These are phyloP conservation scores for Hecatera dysodea DNA, from an alignment of 2,888 invertebrate species.

Conservation along the genomic window DNA sequence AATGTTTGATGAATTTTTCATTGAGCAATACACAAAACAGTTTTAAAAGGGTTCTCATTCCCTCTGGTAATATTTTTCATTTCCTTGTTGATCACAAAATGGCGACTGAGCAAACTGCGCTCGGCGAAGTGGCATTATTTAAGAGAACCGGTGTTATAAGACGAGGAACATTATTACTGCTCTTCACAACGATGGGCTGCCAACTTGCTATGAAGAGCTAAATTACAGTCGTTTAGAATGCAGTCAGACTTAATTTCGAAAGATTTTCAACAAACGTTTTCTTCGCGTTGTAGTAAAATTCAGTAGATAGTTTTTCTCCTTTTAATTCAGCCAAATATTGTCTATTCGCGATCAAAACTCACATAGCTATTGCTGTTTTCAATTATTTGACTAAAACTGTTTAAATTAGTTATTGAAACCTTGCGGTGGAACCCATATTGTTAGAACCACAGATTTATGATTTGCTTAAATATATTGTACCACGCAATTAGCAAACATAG, in stretches of 20 bases:
- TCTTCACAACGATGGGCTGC: conserved; percentile 25
- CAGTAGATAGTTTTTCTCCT: neutral
- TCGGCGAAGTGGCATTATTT: neutral
- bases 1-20: conserved; percentile 38
- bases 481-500: conserved; percentile 9
- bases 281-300: conserved; percentile 6
- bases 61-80: conserved; percentile 44
- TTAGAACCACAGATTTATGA: conserved; percentile 32
- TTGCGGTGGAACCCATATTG: conserved; percentile 12
- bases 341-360: neutral
- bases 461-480: conserved; percentile 14
- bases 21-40: conserved; percentile 35
- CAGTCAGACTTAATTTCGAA: conserved; percentile 25
- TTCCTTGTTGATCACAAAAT: conserved; percentile 44
- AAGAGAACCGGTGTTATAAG: conserved; percentile 20
- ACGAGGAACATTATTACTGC: conserved; percentile 34
- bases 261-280: conserved; percentile 16
- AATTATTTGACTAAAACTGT: conserved; percentile 6
- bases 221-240: conserved; percentile 37
- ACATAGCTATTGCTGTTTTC: conserved; percentile 13
- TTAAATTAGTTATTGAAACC: conserved; percentile 2
- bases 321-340: neutral
- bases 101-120: conserved; percentile 14
- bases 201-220: conserved; percentile 23
- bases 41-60: conserved; percentile 29